These are phyloP conservation scores for Nematostella vectensis DNA, from an alignment of 92 coral and sea anemone genomes.

Conservation along the genomic window DNA sequence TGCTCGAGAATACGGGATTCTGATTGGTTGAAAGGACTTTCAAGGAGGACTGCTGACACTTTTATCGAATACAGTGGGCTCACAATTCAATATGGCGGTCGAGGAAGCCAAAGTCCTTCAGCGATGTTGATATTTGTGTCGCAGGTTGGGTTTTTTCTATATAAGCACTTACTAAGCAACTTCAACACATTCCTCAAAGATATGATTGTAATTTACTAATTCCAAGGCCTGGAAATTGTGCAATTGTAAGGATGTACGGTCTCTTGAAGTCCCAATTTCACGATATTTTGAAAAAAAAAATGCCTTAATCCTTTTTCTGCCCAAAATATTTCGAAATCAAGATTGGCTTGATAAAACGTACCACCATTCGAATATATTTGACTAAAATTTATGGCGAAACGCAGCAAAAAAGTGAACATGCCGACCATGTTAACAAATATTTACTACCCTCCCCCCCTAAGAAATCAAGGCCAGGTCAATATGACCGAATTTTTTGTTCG, in stretches of 20 bases:
- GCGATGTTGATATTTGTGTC: neutral
- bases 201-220: too few relatives aligned
- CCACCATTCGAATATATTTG: neutral
- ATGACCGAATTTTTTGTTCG: neutral
- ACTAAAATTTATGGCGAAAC: neutral
- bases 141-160: neutral
- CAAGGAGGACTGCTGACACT: neutral
- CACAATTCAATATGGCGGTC: slow-evolving; percentile 1
- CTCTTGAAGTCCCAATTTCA: too few relatives aligned
- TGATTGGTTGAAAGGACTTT: neutral
- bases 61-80: neutral
- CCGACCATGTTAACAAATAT: neutral
- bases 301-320: too few relatives aligned
- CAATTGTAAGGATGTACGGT: too few relatives aligned
- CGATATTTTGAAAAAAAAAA: too few relatives aligned
- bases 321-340: too few relatives aligned
- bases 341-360: too few relatives aligned
- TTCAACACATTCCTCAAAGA: neutral
- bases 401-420: neutral
- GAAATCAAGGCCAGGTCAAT: neutral
- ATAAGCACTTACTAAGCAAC: neutral
- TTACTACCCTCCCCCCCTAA: neutral
- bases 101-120: neutral
- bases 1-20: neutral
- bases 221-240: too few relatives aligned